A percentile compares a stretch with the other conserved stretches of the same genome.
phyloP scores from a whole-genome alignment of 2,113 vertebrate genomes.

The Mirza zaza region DNA sequence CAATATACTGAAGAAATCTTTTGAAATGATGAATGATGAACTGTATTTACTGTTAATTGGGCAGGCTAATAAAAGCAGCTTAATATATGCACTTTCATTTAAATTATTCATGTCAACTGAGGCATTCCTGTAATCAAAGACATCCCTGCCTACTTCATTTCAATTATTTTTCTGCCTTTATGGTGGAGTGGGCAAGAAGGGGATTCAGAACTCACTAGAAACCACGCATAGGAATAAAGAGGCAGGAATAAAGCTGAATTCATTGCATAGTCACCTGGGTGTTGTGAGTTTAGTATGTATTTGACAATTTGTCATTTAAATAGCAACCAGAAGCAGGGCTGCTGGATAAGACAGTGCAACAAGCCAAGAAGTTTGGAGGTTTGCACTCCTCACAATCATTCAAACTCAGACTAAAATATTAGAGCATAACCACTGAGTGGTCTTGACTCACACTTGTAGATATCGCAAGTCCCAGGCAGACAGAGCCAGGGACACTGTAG shows the following conservation, averaged over 20 bases:
- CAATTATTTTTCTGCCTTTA: not conserved
- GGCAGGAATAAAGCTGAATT: not conserved
- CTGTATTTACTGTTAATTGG: not conserved
- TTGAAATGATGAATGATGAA: not conserved
- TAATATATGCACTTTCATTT: not conserved
- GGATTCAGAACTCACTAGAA: not conserved
- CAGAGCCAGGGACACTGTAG: not conserved
- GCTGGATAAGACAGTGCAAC: not conserved
- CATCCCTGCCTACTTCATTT: not conserved
- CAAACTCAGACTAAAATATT: slow-evolving; percentile 10
- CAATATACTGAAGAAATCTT: not conserved
- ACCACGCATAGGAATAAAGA: not conserved
- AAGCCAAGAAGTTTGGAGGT: not conserved
- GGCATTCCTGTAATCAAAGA: not conserved
- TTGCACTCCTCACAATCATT: not conserved
- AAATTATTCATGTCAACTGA: not conserved
- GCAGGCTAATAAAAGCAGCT: not conserved
- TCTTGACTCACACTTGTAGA: not conserved
- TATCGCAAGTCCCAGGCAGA: not conserved
- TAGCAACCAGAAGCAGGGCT: not conserved
- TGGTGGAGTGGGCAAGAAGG: not conserved
- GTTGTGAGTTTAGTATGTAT: not conserved
- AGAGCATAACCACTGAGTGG: not conserved
- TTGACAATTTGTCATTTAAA: not conserved
- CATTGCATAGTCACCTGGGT: not conserved